Base-by-base conservation (phyloP, 2,797 vertebrate species). In the Poeciliopsis paucimaculata region DNA sequence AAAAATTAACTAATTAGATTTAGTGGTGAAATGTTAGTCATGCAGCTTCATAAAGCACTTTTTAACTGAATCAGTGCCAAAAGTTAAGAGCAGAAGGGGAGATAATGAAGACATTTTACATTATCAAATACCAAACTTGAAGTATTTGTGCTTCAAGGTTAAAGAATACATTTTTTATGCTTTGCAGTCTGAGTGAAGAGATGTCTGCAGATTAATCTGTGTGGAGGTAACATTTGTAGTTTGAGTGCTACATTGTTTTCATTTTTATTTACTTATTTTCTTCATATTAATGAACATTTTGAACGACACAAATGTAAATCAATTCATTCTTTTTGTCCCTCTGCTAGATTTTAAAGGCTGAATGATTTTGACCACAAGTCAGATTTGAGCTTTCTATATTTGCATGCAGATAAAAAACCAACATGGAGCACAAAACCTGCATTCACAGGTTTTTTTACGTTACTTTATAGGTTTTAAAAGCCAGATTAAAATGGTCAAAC, bases 1-100 rank as follows among this genome's bases (percentile, higher is more conserved):
- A 80, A 31, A 46, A 62, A 46, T 39, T 20, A 28, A 60, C 68
- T 72, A 57, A 77, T 79, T 26, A 36, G 47, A 41, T 79, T 75
- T 36, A 46, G 36, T 46, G 62, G 51, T 46, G n/a, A 75, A 80
- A 46, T 71, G 41, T 75, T 51, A 73, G 72, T 60, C 62, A 28
- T 71, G 31, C 68, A 31, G 49, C 62, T 36, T 55, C 39, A 57
- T 9, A 55, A 34, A 53, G 68, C 39, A 28, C 36, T 31, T 43
- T 74, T 45, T 41, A 34, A 68, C 12, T 18, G 36, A 60, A 45
- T 18, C 39, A 9, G 8, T 53, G 76, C 45, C 31, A 60, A 45
- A n/a, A 36, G 12, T 73, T 45, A 60, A 28, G 55, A 53, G 23
- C 57, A 20, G 13, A 72, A 70, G 41, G 26, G 51, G 23, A 72